Percentiles rank a stretch among this genome's conserved stretches.
Conservation (phyloP, 1,140 invertebrate species). For the Oncopodura yosiiana region DNA sequence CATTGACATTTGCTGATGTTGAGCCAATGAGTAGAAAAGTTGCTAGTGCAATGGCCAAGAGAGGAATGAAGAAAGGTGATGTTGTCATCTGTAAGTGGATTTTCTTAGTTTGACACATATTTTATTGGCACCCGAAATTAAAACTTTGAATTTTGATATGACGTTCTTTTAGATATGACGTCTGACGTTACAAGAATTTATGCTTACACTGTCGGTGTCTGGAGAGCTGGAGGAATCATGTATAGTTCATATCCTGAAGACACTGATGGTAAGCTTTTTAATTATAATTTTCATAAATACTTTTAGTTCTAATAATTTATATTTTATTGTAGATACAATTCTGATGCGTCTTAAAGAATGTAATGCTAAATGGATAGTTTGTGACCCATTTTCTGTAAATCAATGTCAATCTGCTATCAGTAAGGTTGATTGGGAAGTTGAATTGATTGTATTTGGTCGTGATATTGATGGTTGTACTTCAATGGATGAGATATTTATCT, state of each 20-base stretch:
- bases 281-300: not conserved
- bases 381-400: slow-evolving; percentile 16
- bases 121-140: no score
- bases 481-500: slow-evolving; percentile 19
- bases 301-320: not conserved
- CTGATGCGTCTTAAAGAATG: slow-evolving; percentile 6
- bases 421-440: slow-evolving; percentile 23
- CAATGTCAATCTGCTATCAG: slow-evolving; percentile 14
- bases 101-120: no score
- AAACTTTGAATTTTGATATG: no score
- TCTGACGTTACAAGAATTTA: slow-evolving; percentile 29
- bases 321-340: slow-evolving; percentile 21
- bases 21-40: slow-evolving; percentile 25
- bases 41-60: slow-evolving; percentile 25
- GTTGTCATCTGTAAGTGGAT: no score
- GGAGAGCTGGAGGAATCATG: slow-evolving; percentile 30
- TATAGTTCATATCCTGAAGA: slow-evolving; percentile 33
- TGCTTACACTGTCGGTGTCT: slow-evolving; percentile 26
- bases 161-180: slow-evolving; percentile 29
- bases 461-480: slow-evolving; percentile 19
- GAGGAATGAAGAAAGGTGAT: slow-evolving; percentile 34
- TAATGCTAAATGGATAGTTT: slow-evolving; percentile 25
- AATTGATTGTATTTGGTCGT: slow-evolving; percentile 28
- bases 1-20: slow-evolving; percentile 23
- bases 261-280: slow-evolving; percentile 15